Base-by-base conservation (phyloP, 1,140 invertebrate genomes). In the Drepana arcuata region DNA sequence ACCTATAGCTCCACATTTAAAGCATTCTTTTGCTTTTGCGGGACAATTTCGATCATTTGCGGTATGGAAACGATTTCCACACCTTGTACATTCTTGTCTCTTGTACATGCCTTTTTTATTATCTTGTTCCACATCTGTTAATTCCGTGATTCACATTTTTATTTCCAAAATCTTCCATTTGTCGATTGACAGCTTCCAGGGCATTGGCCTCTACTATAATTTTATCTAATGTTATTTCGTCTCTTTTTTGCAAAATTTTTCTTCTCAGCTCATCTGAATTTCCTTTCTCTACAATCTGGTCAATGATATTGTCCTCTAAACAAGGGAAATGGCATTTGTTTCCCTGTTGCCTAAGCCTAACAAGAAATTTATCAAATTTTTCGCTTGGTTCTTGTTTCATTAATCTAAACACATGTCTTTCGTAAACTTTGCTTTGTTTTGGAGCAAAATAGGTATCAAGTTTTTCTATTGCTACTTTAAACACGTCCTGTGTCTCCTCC, bases 361-460 rank as follows among this genome's bases (percentile, higher is more conserved):
- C 7, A 1, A 54, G 0, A 29, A 45, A 55, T 14, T 55, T 55
- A 7, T 55, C 44, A 23, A 59, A 55, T 16, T 36, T 59, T 13
- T 59, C 51, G 0, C 18, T 16, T 16, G 37, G 14, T 11, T 56
- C 53, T 21, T 52, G 48, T 28, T 42, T 41, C 1, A 52, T 5
- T 16, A 43, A 23, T 25, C 43, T 33, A 33, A 52, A 52, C 11
- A 44, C n/a, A 30, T 56, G 42, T 16, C 43, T 15, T 23, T 51
- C 52, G 13, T 38, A 56, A 7, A 49, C 12, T 25, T 47, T 48
- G 30, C 41, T 57, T 29, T 62, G 51, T 18, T 66, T 59, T 7
- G 58, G 58, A 6, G 34, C 16, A 30, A 66, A 66, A 28, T 57
- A 60, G n/a, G 27, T 30, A 27, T 64, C 45, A 4, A 61, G 34